These are phyloP conservation scores for Andricus curvator DNA, from an alignment of 2,888 invertebrate genomes.

Conservation along the genomic window DNA sequence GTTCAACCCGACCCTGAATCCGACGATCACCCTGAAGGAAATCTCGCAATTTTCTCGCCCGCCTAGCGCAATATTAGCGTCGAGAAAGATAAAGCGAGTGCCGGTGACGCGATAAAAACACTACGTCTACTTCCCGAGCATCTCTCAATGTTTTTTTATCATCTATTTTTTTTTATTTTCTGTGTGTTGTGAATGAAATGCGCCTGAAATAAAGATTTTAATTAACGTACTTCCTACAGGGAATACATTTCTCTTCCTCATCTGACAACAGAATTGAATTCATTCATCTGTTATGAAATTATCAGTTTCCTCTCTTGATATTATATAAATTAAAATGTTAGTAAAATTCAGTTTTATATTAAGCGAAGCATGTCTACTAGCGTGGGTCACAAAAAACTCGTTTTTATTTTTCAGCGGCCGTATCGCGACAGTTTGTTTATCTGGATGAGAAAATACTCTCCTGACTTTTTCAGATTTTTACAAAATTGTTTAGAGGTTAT, in stretches of 20 bases:
- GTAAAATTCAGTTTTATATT: not conserved
- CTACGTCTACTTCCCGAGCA: not conserved
- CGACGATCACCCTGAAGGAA: slow-evolving; percentile 48
- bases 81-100: slow-evolving; percentile 34
- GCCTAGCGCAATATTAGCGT: slow-evolving; percentile 26
- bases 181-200: slow-evolving; percentile 3
- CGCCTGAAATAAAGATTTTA: slow-evolving; percentile 16
- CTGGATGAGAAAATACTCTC: too few relatives aligned
- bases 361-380: too few relatives aligned
- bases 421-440: too few relatives aligned
- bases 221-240: not conserved
- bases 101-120: slow-evolving; percentile 23
- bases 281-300: not conserved
- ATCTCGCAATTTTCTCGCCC: slow-evolving; percentile 49
- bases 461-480: too few relatives aligned
- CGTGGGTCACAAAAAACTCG: too few relatives aligned
- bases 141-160: not conserved
- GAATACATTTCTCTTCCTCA: not conserved
- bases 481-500: too few relatives aligned
- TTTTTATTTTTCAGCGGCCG: too few relatives aligned
- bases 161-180: not conserved
- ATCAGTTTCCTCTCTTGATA: not conserved
- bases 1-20: slow-evolving; percentile 42
- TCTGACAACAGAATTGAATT: not conserved
- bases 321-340: not conserved